Conservation (phyloP, 2,797 vertebrate species). For the Chaunax sp. region DNA sequence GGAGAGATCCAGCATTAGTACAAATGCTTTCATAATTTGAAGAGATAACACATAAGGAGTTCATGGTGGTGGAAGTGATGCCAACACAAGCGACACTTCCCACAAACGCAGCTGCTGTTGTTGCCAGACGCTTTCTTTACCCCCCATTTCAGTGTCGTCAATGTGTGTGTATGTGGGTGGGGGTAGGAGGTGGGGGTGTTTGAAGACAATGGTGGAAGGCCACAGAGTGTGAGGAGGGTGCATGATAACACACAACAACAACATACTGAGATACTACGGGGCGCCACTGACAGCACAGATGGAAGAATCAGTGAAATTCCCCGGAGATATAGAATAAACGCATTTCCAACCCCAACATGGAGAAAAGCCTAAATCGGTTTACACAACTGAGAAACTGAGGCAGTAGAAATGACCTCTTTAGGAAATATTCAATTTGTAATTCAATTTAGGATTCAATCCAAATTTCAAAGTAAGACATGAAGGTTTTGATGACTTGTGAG, state of each 20-base stretch:
- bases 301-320: constrained; percentile 84
- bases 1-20: constrained; percentile 85
- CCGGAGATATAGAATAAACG: constrained; percentile 59
- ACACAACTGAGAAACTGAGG: constrained; percentile 28
- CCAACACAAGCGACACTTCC: constrained; percentile 49
- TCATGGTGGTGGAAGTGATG: constrained; percentile 29
- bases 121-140: constrained; percentile 7
- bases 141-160: neutral
- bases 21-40: constrained; percentile 55
- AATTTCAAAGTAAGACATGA: constrained; percentile 30
- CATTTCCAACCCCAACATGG: constrained; percentile 40
- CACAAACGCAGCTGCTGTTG: constrained; percentile 22
- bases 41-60: constrained; percentile 45
- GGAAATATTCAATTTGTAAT: constrained; percentile 6
- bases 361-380: neutral
- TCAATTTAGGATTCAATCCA: constrained; percentile 17
- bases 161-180: constrained; percentile 12
- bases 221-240: constrained; percentile 42
- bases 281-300: constrained; percentile 77
- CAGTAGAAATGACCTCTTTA: constrained; percentile 6
- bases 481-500: constrained; percentile 65
- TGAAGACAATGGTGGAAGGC: constrained; percentile 63
- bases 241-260: constrained; percentile 72
- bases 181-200: constrained; percentile 24
- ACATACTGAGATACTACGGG: constrained; percentile 72